Evolutionary conservation across 2,797 vertebrate genomes (phyloP).

Genomic region (Miichthys miiuy): DNA sequence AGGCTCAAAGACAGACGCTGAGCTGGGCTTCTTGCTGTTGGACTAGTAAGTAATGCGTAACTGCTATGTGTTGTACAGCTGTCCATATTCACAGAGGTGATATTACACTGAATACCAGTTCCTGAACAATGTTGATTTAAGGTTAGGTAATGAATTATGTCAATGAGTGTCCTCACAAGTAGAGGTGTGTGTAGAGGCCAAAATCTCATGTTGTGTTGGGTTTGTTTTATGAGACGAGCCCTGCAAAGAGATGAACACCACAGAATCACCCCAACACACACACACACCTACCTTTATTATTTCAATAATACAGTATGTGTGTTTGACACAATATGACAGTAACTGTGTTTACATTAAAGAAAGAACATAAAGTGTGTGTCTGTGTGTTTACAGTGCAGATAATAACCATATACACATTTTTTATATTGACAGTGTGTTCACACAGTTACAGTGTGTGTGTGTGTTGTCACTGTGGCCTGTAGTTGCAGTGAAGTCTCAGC

Average conservation of each 20-base stretch:
- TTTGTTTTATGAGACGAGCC: slow-evolving; percentile 12
- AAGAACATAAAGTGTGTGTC: neutral
- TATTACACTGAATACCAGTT: too few relatives aligned
- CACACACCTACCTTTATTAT: neutral
- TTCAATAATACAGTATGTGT: neutral
- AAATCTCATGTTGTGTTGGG: neutral
- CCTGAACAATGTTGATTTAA: neutral
- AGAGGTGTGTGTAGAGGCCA: neutral
- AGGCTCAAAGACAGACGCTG: too few relatives aligned
- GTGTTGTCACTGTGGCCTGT: neutral
- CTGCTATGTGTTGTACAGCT: too few relatives aligned
- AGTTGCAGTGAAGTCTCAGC: neutral
- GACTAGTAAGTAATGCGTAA: too few relatives aligned
- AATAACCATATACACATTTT: neutral
- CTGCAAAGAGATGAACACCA: slow-evolving; percentile 1
- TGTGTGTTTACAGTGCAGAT: neutral
- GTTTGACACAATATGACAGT: neutral
- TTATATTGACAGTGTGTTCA: neutral
- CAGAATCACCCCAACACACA: neutral
- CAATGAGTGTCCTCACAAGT: neutral
- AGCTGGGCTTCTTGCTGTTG: too few relatives aligned
- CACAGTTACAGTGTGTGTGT: neutral
- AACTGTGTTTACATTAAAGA: neutral
- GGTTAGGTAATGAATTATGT: neutral
- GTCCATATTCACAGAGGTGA: too few relatives aligned